phyloP scores from a whole-genome alignment of 2,113 vertebrate genomes.

The Melanerpes aurifrons region DNA sequence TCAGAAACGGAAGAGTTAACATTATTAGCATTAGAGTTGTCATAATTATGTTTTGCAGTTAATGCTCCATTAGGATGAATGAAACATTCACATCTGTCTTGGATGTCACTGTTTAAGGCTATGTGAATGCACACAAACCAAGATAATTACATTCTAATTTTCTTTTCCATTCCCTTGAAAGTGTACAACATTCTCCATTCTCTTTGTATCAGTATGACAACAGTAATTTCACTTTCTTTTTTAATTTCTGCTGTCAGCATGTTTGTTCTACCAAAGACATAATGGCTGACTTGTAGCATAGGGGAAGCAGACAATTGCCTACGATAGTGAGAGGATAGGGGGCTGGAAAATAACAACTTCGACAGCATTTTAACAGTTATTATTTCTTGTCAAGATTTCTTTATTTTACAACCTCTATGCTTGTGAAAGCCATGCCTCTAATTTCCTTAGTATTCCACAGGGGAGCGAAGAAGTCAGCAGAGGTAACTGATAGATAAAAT shows the following conservation, averaged over 20 bases:
- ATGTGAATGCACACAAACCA: slow-evolving; percentile 18
- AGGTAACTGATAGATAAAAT: neutral
- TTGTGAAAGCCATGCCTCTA: neutral
- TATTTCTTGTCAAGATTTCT: neutral
- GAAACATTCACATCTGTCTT: neutral
- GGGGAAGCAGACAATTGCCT: neutral
- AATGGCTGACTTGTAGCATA: neutral
- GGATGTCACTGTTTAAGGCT: neutral
- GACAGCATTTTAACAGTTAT: neutral
- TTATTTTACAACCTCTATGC: neutral
- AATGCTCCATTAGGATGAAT: neutral
- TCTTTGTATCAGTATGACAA: neutral
- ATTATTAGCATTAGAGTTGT: neutral
- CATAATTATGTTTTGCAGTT: slow-evolving; percentile 34
- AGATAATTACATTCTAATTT: slow-evolving; percentile 51
- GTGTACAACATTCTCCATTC: neutral
- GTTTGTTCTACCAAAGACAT: neutral
- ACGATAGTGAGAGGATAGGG: neutral
- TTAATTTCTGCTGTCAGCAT: neutral
- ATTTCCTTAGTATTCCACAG: neutral
- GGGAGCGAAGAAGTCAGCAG: neutral
- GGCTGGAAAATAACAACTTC: neutral
- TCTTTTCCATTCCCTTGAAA: slow-evolving; percentile 40
- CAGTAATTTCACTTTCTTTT: slow-evolving; percentile 20
- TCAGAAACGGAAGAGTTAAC: slow-evolving; percentile 26